These are phyloP conservation scores for Cygnus olor DNA, from an alignment of 2,797 vertebrate genomes.

Conservation along the genomic window DNA sequence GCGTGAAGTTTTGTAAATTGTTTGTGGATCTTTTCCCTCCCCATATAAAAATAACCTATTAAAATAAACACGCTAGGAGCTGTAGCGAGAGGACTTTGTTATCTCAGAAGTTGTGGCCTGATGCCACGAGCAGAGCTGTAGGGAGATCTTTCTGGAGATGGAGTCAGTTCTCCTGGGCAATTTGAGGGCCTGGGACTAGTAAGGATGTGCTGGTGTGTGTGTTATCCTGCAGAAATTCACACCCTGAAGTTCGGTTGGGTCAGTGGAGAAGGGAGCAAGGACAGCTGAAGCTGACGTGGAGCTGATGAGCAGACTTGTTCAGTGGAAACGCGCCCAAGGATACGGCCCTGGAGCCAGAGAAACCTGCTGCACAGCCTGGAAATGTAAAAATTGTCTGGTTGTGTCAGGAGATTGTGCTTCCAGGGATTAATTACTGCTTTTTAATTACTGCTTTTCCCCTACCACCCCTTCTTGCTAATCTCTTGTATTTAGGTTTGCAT, in stretches of 20 bases:
- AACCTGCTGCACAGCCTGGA: conserved; percentile 44
- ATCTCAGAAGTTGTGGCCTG: neutral
- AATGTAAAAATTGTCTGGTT: conserved; percentile 19
- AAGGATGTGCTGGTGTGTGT: neutral
- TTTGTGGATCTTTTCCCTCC: neutral
- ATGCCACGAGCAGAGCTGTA: neutral
- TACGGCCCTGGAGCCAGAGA: conserved; percentile 13
- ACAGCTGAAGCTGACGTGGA: neutral
- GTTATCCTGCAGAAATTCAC: neutral
- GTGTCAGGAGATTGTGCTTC: conserved; percentile 46
- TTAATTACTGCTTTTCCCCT: conserved; percentile 48
- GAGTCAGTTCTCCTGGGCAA: neutral
- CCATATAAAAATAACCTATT: neutral
- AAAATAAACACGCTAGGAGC: conserved; percentile 15
- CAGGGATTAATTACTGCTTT: conserved; percentile 61
- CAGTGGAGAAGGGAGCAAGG: neutral
- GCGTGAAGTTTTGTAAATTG: neutral
- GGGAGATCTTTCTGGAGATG: neutral
- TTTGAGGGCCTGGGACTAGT: neutral
- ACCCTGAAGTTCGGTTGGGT: neutral
- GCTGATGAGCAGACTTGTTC: neutral
- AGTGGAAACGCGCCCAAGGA: neutral
- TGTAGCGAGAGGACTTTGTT: neutral
- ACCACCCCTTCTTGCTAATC: neutral
- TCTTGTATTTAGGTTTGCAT: conserved; percentile 3